Evolutionary conservation across 2,113 vertebrate species (phyloP).

Genomic region (Mystacornis crossleyi): DNA sequence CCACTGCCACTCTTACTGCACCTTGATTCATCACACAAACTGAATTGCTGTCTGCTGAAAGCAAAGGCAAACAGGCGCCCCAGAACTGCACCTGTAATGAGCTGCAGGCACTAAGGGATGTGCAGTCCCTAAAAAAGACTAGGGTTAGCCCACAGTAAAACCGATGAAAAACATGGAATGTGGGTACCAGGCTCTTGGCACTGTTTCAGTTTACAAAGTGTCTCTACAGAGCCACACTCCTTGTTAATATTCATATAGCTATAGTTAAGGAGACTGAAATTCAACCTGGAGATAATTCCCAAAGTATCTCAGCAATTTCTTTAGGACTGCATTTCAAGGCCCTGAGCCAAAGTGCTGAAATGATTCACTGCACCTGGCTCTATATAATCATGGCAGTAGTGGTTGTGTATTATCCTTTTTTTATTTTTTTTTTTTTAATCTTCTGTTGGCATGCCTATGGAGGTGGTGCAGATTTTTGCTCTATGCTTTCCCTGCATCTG

Average conservation of each 20-base stretch:
- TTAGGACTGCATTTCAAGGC: background rate
- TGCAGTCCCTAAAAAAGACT: background rate
- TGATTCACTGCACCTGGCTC: background rate
- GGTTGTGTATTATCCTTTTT: background rate
- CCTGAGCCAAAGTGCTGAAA: background rate
- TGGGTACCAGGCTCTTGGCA: background rate
- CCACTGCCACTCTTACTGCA: background rate
- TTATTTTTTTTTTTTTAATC: no score
- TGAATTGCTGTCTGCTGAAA: background rate
- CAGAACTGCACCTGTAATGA: background rate
- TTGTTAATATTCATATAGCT: background rate
- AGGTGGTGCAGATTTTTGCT: background rate
- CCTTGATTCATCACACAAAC: background rate
- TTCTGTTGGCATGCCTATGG: background rate
- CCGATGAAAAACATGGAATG: accelerated
- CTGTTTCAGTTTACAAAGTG: background rate
- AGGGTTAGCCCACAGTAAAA: background rate
- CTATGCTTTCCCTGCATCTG: background rate
- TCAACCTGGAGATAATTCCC: background rate
- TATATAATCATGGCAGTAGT: background rate
- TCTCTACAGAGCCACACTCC: background rate
- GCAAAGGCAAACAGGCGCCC: background rate
- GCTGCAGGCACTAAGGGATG: background rate
- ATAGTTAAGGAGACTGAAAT: background rate
- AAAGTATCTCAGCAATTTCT: background rate